Evolutionary conservation across 2,797 vertebrate species (phyloP), one percentile per base, ranked within the genome.

Genomic region (Hypotaenidia okinawae): DNA sequence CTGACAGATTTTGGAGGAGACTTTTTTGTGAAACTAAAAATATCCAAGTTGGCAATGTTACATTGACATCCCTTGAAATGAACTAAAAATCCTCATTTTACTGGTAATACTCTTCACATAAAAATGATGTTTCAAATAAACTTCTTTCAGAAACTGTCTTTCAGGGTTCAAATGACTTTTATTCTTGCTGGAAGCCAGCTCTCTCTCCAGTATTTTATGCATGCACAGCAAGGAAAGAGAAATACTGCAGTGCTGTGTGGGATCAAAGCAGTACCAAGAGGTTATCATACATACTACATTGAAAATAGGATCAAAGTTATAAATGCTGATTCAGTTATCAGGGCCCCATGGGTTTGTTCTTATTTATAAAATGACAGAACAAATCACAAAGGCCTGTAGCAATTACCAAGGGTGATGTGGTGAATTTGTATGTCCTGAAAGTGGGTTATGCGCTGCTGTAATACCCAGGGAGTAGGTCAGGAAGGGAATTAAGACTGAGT

Each of bases 241-340:
- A 82, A 84, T 69, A 62, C 33, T 66, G 67, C 33, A 58, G 51
- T 59, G 28, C 51, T 54, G 51, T 41, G 45, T 76, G 67, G 47
- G 30, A 87, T 10, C 0, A 6, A 79, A 94, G 57, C 16, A 32
- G 47, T 79, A 81, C 55, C n/a, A 73, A 87, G 75, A 89, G 78
- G 57, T 63, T 91, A 63, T 49, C 63, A 33, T 32, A 52, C 18
- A 33, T 17, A 82, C 57, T 90, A 84, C 70, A 17, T 4, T 79
- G 51, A 72, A 93, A 95, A 96, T 78, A 90, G 27, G 83, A 93
- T 90, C 90, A 93, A 92, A 95, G 89, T 87, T 80, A 62, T 79
- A 94, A 95, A 68, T 90, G 84, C 81, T 92, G 89, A 94, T 91
- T 94, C 75, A 66, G 84, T 94, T 94, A 82, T 92, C 89, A 92